Evolutionary conservation across 2,888 invertebrate species (phyloP), one percentile per base, ranked within the genome.

Genomic region (Corbicula japonica): DNA sequence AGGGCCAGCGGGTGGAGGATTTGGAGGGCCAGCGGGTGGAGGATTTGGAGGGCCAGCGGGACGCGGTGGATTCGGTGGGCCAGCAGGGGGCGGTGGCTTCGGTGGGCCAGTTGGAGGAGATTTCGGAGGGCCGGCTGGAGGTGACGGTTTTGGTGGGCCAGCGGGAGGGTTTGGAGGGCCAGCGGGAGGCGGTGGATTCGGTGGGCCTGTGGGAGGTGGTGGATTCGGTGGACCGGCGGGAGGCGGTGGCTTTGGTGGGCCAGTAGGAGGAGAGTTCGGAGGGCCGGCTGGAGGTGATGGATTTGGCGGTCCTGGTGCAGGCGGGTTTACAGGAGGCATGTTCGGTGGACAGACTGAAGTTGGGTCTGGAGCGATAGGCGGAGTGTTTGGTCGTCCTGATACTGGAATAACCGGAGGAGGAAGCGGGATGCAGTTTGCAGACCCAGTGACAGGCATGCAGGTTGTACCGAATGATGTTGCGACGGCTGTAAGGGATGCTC

Each of bases 391-490:
- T 8, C 50, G 61, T 23, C 34, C 52, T 21, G 65, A 52, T n/a
- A 21, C 52, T 10, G 10, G 28, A 2, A 8, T 26, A 8, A 32
- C 30, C 3, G 52, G 28, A 1, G 35, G 50, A 3, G 72, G 68
- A 6, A 52, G 41, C 0, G 61, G 58, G 2, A 52, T 46, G 0
- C 34, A 12, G 2, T 81, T 81, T 50, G 44, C 68, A 2, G 81
- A 83, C 30, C 83, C 83, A 0, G 54, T 63, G 3, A 77, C 80
- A 12, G 83, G 80, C 6, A 46, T 83, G 68, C 83, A 80, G 61
- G 75, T 83, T 15, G 76, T 83, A 2, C 48, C 83, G 5, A 74
- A 65, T 21, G 83, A 62, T 18, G 72, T 83, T 21, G 83, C 83
- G 1, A 62, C 72, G 10, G 74, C 79, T 4, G 79, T 83, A 12